Evolutionary conservation across 2,888 invertebrate species (phyloP).

Genomic region (Agrotis segetum): DNA sequence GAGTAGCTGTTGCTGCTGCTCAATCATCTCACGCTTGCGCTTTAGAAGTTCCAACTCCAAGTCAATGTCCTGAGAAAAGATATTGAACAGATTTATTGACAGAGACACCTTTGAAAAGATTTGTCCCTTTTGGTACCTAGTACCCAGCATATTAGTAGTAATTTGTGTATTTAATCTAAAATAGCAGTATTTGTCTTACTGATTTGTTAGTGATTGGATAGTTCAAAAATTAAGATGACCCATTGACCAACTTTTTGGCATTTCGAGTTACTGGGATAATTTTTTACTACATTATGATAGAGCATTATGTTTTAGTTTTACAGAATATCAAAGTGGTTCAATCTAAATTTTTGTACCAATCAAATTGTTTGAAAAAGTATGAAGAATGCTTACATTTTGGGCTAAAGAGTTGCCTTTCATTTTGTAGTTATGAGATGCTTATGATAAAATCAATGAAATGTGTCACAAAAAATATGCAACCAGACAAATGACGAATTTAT

Average conservation of each 20-base stretch:
- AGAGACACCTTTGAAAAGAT: background rate
- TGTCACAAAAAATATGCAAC: background rate
- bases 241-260: background rate
- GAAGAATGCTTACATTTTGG: background rate
- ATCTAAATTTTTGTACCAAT: background rate
- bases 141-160: too few relatives aligned
- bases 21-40: constrained; percentile 82
- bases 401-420: background rate
- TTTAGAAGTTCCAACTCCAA: constrained; percentile 81
- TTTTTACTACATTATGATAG: too few relatives aligned
- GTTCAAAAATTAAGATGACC: background rate
- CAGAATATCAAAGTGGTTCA: background rate
- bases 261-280: too few relatives aligned
- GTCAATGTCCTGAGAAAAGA: constrained; percentile 77
- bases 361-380: background rate
- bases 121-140: background rate
- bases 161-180: too few relatives aligned
- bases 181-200: too few relatives aligned
- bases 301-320: background rate
- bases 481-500: background rate
- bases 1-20: constrained; percentile 78
- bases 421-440: background rate
- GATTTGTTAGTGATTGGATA: background rate
- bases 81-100: background rate
- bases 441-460: background rate